Evolutionary conservation across 2,888 invertebrate species (phyloP).

Genomic region (Alcis repandata): DNA sequence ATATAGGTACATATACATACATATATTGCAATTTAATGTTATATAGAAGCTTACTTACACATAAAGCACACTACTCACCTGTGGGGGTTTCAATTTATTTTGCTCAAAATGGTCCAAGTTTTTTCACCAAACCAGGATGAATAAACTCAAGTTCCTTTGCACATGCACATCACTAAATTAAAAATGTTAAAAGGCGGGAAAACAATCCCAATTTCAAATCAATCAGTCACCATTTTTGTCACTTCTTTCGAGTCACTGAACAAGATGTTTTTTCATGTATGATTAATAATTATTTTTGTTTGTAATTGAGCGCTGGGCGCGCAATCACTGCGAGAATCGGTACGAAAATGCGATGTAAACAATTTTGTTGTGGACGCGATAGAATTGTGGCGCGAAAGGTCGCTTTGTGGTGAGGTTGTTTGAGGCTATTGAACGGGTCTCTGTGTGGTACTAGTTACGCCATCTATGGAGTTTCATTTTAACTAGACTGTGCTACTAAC

Average conservation of each 20-base stretch:
- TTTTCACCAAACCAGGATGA: constrained; percentile 21
- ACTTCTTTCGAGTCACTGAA: constrained; percentile 15
- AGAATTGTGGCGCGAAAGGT: constrained; percentile 56
- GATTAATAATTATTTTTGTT: constrained; percentile 18
- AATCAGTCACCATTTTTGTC: constrained; percentile 3
- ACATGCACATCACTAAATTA: constrained; percentile 38
- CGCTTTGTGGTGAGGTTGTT: constrained; percentile 37
- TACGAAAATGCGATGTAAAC: constrained; percentile 67
- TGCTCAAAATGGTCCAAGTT: not conserved
- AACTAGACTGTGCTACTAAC: constrained; percentile 5
- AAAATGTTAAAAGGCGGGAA: constrained; percentile 30
- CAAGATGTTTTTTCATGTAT: not conserved
- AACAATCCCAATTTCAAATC: constrained; percentile 34
- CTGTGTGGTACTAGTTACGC: constrained; percentile 38
- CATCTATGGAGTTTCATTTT: constrained; percentile 45
- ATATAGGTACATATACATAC: not conserved
- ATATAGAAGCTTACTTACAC: not conserved
- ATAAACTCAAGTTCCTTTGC: constrained; percentile 24
- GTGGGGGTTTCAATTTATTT: no score
- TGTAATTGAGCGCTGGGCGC: constrained; percentile 45
- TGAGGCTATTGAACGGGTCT: constrained; percentile 65
- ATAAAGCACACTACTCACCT: constrained; percentile 12
- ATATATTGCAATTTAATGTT: not conserved
- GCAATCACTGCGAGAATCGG: constrained; percentile 54
- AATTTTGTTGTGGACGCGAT: constrained; percentile 57